Base-by-base conservation (phyloP, 2,888 invertebrate genomes). In the Cosmorhoe ocellata region DNA sequence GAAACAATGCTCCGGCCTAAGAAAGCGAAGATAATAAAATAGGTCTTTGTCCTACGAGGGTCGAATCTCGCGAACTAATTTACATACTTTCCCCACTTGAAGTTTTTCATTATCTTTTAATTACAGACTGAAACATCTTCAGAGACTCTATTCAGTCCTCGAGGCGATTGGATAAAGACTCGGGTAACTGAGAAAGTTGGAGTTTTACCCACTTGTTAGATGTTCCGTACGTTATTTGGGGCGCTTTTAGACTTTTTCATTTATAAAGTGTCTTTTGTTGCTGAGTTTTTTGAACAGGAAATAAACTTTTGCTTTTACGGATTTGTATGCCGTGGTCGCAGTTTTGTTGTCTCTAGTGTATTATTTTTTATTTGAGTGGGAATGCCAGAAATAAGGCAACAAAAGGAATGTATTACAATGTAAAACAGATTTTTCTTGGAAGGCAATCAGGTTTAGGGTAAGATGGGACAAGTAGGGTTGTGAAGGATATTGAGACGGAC, bases 31-130 rank as follows among this genome's bases (percentile, higher is more conserved):
- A 52, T 48, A 51, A 45, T 59, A 56, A 61, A 59, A 59, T 56
- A 61, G 51, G 52, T 59, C 59, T 59, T 59, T 61, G 61, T 61
- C 37, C 54, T 34, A 41, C 53, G 55, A 58, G 62, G 63, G 61
- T 58, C 59, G 59, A 61, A 60, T 62, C 62, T 59, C 64, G 51
- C 52, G 47, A 69, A 74, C 69, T 74, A 71, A 83, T 84, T 81
- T 81, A 72, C 83, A 83, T 84, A 75, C 69, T 75, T 79, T 76
- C 59, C 61, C 51, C 59, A 69, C 67, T 74, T 67, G 67, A 75
- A 72, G 69, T 75, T 78, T 74, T 77, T 80, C 79, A 81, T 82
- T 81, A 78, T 77, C 77, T 81, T 81, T 79, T 81, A 83, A 81
- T 81, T 81, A 79, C 74, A 66, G 54, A 28, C 67, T 69, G 69